Percentiles rank a stretch among this genome's conserved stretches.
phyloP scores from a whole-genome alignment of 2,113 vertebrate genomes.

The Serilophus lunatus region DNA sequence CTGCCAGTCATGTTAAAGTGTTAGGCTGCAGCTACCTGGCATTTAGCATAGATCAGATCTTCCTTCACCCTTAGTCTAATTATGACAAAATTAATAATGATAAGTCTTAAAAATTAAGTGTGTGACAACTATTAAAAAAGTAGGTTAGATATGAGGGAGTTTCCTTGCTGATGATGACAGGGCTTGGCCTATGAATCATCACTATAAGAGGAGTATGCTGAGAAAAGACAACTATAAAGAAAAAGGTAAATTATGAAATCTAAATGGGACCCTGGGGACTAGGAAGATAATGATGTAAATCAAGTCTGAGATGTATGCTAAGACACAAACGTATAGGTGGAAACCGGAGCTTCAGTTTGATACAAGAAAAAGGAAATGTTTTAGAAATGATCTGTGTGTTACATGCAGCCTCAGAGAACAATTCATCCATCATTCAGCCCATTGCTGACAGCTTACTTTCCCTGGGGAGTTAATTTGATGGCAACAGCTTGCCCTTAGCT shows the following conservation, averaged over 20 bases:
- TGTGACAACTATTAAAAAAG: neutral
- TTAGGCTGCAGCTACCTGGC: neutral
- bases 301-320: neutral
- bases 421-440: conserved; percentile 7
- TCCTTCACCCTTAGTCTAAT: neutral
- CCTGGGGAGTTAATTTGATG: conserved; percentile 24
- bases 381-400: neutral
- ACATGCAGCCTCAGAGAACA: neutral
- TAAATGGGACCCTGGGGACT: neutral
- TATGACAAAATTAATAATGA: conserved; percentile 1
- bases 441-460: conserved; percentile 27
- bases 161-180: neutral
- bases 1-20: neutral
- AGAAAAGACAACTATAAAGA: neutral
- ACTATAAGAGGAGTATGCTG: neutral
- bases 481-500: neutral
- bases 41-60: neutral
- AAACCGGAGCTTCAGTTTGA: neutral
- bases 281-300: neutral
- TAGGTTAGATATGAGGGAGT: neutral
- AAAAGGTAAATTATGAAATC: neutral
- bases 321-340: neutral
- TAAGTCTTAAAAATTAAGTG: neutral
- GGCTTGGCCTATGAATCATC: neutral
- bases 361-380: neutral